Conservation (phyloP, 2,888 invertebrate species). For the Hydriomena furcata region DNA sequence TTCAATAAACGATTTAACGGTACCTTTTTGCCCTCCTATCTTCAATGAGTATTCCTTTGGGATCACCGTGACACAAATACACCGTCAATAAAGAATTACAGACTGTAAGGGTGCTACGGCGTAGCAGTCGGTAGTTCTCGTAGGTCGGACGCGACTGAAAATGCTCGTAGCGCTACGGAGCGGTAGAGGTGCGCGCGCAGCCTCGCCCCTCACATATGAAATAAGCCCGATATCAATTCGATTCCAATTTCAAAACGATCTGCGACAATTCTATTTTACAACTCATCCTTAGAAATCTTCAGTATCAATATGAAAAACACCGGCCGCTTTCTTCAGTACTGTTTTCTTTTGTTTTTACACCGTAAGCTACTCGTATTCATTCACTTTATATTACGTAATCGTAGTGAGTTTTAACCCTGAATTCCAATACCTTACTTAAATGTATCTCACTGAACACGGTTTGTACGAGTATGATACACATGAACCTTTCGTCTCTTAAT, state of each 20-base stretch:
- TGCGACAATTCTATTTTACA: conserved; percentile 58
- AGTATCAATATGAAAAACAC: neutral
- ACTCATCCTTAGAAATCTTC: conserved; percentile 28
- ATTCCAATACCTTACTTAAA: neutral
- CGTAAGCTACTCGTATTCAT: neutral
- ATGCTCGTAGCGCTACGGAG: conserved; percentile 63
- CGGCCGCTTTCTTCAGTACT: no score
- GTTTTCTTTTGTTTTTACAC: no score
- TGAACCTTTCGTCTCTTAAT: neutral
- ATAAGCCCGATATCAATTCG: conserved; percentile 78
- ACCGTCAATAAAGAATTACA: conserved; percentile 45
- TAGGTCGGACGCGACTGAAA: conserved; percentile 73
- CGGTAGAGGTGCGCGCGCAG: conserved; percentile 75
- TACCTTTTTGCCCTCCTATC: conserved; percentile 45
- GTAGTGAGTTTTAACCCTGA: neutral
- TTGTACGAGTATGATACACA: neutral
- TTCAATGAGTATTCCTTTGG: conserved; percentile 41
- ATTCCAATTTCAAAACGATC: conserved; percentile 65
- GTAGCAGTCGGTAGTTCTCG: conserved; percentile 68
- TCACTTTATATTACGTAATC: neutral
- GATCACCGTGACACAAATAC: conserved; percentile 56
- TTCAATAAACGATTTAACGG: conserved; percentile 8
- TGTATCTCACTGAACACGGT: neutral
- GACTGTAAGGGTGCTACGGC: conserved; percentile 57
- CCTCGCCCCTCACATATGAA: conserved; percentile 76